Conservation (phyloP, 2,888 invertebrate species). For the Hyposoter didymator region DNA sequence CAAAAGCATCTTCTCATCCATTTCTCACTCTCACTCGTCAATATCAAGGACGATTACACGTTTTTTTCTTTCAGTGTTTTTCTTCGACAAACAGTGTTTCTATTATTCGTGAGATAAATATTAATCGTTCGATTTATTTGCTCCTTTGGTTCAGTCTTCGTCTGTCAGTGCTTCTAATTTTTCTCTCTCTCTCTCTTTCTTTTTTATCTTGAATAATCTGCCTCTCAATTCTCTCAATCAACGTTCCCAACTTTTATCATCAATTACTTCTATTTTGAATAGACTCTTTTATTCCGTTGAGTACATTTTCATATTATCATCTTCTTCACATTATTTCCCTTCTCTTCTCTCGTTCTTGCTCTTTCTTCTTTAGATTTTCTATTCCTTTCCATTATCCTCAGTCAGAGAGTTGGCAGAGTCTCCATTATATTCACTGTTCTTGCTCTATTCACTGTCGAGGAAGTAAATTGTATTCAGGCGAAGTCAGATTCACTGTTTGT, state of each 20-base stretch:
- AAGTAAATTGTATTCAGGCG: slow-evolving; percentile 48
- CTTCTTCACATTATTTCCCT: background rate
- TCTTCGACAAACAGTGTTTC: slow-evolving; percentile 46
- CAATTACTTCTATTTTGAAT: slow-evolving; percentile 2
- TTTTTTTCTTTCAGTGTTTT: slow-evolving; percentile 10
- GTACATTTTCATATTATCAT: background rate
- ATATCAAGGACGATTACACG: background rate
- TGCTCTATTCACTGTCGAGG: slow-evolving; percentile 10
- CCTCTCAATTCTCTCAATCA: slow-evolving; percentile 16
- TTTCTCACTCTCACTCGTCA: background rate
- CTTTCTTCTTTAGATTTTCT: slow-evolving; percentile 6
- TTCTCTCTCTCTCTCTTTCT: background rate
- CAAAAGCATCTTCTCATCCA: background rate
- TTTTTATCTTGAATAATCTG: background rate
- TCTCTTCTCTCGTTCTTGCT: background rate
- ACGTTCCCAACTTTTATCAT: slow-evolving; percentile 11
- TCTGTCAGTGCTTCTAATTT: slow-evolving; percentile 30
- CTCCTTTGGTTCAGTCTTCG: background rate
- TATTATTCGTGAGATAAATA: slow-evolving; percentile 43
- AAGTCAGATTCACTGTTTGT: slow-evolving; percentile 38
- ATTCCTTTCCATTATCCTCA: background rate
- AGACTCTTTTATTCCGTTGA: background rate
- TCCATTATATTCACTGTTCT: slow-evolving; percentile 22
- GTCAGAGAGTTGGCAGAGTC: background rate
- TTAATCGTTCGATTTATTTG: slow-evolving; percentile 17